Percentiles rank a stretch among this genome's conserved stretches.
These are phyloP conservation scores for Sinonovacula constricta DNA, from an alignment of 1,140 invertebrate species.

Conservation along the genomic window DNA sequence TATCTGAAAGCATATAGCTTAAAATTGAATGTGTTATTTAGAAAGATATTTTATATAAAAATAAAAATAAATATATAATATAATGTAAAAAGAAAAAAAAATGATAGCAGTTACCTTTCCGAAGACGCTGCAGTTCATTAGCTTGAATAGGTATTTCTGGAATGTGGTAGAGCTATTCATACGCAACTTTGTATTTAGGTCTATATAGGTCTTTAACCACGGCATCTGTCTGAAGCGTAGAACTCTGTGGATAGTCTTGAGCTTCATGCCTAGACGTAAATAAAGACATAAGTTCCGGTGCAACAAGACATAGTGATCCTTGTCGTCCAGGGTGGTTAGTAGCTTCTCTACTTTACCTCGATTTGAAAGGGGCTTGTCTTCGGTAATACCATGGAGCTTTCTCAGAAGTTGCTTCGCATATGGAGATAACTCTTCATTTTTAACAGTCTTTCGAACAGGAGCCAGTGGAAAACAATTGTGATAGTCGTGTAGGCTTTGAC, in stretches of 20 bases:
- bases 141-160: constrained; percentile 79
- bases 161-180: constrained; percentile 75
- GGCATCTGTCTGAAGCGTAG: constrained; percentile 44
- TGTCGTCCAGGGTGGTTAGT: too few relatives aligned
- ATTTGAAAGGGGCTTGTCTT: not conserved
- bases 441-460: too few relatives aligned
- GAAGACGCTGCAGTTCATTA: too few relatives aligned
- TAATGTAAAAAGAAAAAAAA: too few relatives aligned
- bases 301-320: too few relatives aligned
- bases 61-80: too few relatives aligned
- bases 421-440: constrained; percentile 26
- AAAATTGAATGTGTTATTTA: too few relatives aligned
- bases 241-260: constrained; percentile 38
- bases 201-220: constrained; percentile 54
- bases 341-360: constrained; percentile 44
- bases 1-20: too few relatives aligned
- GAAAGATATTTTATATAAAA: too few relatives aligned
- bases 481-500: constrained; percentile 77
- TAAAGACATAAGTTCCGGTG: too few relatives aligned
- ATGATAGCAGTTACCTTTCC: too few relatives aligned
- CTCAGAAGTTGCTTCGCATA: constrained; percentile 5
- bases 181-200: constrained; percentile 64
- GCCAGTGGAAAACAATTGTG: too few relatives aligned
- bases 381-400: not conserved
- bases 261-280: constrained; percentile 38